Percentiles rank a stretch among this genome's conserved stretches.
These are phyloP conservation scores for Nematolebias whitei DNA, from an alignment of 2,113 vertebrate species.

Conservation along the genomic window DNA sequence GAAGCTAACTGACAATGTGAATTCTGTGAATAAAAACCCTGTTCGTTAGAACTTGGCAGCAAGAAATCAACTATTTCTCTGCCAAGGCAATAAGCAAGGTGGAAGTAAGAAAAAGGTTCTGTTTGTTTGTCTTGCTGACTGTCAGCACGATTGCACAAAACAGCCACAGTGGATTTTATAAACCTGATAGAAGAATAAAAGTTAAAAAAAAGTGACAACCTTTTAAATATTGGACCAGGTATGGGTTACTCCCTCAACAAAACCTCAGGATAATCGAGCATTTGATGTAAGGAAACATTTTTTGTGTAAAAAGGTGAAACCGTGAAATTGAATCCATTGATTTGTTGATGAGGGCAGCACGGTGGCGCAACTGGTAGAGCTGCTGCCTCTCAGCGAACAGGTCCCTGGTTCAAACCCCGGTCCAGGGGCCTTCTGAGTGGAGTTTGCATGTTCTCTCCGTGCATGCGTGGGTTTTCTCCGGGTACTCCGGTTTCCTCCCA, in stretches of 20 bases:
- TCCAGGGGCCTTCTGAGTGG: too few relatives aligned
- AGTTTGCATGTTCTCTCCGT: too few relatives aligned
- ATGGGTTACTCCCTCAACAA: neutral
- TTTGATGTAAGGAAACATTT: neutral
- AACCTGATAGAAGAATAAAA: neutral
- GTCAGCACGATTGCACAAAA: neutral
- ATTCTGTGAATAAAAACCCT: neutral
- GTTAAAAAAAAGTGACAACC: neutral
- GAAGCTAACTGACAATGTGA: conserved; percentile 4
- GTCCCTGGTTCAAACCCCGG: too few relatives aligned
- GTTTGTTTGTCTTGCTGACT: neutral
- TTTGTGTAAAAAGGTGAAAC: neutral
- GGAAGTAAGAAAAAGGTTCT: neutral
- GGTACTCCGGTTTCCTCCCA: too few relatives aligned
- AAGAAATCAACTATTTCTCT: conserved; percentile 2
- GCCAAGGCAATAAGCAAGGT: neutral
- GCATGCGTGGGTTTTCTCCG: too few relatives aligned
- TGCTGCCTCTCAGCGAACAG: too few relatives aligned
- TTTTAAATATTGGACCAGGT: neutral
- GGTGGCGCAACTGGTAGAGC: too few relatives aligned
- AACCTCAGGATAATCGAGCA: neutral
- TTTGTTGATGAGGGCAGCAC: too few relatives aligned
- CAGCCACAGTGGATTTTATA: neutral
- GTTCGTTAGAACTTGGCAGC: neutral
- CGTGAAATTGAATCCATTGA: neutral